Evolutionary conservation across 2,888 invertebrate species (phyloP).

Genomic region (Tridacna gigas): DNA sequence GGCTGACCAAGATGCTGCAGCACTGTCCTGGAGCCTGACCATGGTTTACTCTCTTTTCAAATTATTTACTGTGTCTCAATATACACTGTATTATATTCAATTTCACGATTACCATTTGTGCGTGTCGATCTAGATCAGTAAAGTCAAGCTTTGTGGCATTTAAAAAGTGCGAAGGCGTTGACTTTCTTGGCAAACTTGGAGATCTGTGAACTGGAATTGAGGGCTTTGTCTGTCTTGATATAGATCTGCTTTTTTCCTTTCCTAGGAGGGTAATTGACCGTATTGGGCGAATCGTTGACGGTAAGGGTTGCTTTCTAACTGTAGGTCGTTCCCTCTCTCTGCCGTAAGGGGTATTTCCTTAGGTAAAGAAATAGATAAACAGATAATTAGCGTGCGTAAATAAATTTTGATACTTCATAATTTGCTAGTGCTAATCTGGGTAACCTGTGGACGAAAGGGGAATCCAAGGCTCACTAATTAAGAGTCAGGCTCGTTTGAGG

Average conservation of each 20-base stretch:
- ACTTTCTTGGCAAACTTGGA: conserved; percentile 3
- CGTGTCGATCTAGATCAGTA: conserved; percentile 1
- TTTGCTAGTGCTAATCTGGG: no score
- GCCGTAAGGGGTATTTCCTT: neutral
- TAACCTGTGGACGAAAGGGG: no score
- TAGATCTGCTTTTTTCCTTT: neutral
- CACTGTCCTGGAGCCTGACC: no score
- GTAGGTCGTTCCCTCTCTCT: neutral
- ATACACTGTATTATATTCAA: no score
- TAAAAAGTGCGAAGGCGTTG: neutral
- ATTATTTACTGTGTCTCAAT: no score
- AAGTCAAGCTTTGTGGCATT: neutral
- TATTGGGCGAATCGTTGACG: conserved; percentile 3
- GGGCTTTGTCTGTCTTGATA: neutral
- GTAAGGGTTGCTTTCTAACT: neutral
- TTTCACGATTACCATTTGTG: neutral
- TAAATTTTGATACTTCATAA: no score
- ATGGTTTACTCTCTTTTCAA: no score
- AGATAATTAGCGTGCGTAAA: no score
- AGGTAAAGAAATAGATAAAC: no score
- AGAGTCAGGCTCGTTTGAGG: no score
- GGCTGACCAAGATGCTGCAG: no score
- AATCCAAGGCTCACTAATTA: no score
- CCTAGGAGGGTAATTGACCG: conserved; percentile 11
- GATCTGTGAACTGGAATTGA: neutral